Percentiles rank a stretch among this genome's conserved stretches.
Evolutionary conservation across 2,888 invertebrate species (phyloP).

Genomic region (Eristalinus sepulchralis): DNA sequence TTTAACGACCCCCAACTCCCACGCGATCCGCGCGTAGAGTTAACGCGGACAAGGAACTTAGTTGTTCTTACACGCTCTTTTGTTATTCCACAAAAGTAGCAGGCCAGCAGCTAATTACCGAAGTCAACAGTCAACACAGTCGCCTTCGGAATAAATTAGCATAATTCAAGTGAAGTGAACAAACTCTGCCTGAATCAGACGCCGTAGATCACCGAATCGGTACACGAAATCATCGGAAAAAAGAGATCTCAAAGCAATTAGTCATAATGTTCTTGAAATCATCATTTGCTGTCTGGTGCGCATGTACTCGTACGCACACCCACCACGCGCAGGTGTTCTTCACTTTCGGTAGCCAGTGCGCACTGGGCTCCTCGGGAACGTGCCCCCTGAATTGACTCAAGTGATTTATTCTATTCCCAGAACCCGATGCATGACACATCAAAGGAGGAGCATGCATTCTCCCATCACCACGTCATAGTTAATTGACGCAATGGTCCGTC

Average conservation of each 20-base stretch:
- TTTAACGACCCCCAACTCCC: neutral
- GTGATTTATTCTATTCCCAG: conserved; percentile 27
- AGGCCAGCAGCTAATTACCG: neutral
- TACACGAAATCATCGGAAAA: neutral
- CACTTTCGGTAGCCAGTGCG: conserved; percentile 9
- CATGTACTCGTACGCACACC: neutral
- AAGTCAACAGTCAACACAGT: neutral
- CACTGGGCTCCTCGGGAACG: neutral
- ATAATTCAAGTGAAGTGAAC: conserved; percentile 23
- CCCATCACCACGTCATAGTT: conserved; percentile 43
- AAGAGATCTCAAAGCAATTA: neutral
- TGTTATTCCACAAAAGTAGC: neutral
- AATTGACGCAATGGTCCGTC: conserved; percentile 14
- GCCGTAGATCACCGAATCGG: neutral
- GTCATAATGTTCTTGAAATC: neutral
- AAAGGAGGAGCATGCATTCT: conserved; percentile 21
- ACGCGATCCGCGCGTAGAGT: neutral
- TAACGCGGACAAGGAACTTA: neutral
- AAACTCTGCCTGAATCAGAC: conserved; percentile 24
- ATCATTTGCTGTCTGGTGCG: neutral
- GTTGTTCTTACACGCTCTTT: neutral
- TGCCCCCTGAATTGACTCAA: conserved; percentile 4
- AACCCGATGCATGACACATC: conserved; percentile 30
- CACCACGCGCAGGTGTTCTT: conserved; percentile 1
- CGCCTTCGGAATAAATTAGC: conserved; percentile 19